A percentile compares a stretch with the other conserved stretches of the same genome.
Evolutionary conservation across 2,797 vertebrate species (phyloP).

Genomic region (Takifugu ocellatus): DNA sequence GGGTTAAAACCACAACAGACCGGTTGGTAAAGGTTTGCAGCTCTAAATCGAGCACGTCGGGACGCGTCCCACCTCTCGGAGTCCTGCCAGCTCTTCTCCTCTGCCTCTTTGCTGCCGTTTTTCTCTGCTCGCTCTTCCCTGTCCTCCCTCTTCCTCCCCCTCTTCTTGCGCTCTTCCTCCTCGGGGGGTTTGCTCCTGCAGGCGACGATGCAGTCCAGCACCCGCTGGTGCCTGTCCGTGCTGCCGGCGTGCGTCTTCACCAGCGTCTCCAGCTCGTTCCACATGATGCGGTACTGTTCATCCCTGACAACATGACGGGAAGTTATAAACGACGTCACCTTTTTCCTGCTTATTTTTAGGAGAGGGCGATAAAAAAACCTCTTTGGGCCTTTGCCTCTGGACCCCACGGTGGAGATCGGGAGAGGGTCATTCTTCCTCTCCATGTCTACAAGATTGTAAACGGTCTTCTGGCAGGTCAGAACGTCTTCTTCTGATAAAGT

Average conservation of each 20-base stretch:
- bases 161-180: conserved; percentile 95
- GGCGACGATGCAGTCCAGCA: conserved; percentile 91
- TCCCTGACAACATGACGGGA: conserved; percentile 73
- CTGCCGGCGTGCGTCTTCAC: conserved; percentile 88
- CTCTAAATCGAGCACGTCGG: not conserved
- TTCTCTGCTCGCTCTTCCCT: conserved; percentile 92
- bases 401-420: conserved; percentile 96
- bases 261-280: conserved; percentile 98
- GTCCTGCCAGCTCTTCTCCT: conserved; percentile 93
- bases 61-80: conserved; percentile 81
- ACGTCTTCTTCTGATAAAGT: conserved; percentile 93
- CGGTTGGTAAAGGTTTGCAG: not conserved
- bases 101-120: conserved; percentile 84
- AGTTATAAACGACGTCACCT: not conserved
- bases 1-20: conserved; percentile 1
- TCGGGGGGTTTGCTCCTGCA: conserved; percentile 97
- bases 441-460: conserved; percentile 98
- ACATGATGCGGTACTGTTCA: conserved; percentile 98
- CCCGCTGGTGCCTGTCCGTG: conserved; percentile 91
- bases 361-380: conserved; percentile 69
- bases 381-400: conserved; percentile 97
- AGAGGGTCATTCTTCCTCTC: conserved; percentile 97
- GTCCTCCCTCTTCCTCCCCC: conserved; percentile 95
- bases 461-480: conserved; percentile 96
- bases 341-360: not conserved